phyloP scores from a whole-genome alignment of 2,888 invertebrate genomes.

The Drosophila paracracens region DNA sequence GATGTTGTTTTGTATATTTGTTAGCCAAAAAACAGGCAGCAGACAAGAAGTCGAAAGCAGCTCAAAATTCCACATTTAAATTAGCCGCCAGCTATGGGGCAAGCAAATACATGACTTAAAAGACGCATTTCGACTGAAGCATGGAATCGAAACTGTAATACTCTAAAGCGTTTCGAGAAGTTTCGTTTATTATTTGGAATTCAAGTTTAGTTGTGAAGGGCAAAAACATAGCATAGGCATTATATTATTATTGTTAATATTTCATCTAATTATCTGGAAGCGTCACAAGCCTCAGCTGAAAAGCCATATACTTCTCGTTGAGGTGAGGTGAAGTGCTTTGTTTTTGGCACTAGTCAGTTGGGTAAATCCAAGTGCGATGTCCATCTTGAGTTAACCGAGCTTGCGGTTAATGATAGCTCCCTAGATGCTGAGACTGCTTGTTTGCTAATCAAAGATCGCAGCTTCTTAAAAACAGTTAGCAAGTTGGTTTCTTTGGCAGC shows the following conservation, averaged over 20 bases:
- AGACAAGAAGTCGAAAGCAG: conserved; percentile 49
- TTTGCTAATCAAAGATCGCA: conserved; percentile 76
- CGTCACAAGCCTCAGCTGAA: background rate
- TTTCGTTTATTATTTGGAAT: background rate
- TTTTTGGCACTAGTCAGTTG: conserved; percentile 52
- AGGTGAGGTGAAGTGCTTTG: conserved; percentile 20
- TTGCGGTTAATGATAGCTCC: conserved; percentile 70
- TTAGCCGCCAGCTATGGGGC: conserved; percentile 78
- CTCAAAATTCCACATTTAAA: conserved; percentile 72
- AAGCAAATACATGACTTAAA: conserved; percentile 62
- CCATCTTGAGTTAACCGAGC: conserved; percentile 25
- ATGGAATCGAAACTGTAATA: conserved; percentile 36
- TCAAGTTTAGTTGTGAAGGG: background rate
- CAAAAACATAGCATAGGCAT: background rate
- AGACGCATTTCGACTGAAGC: conserved; percentile 3
- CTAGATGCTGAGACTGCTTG: conserved; percentile 61
- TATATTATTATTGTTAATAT: background rate
- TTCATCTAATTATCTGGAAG: background rate
- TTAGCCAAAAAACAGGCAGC: conserved; percentile 49
- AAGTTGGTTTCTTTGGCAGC: conserved; percentile 37
- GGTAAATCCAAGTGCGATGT: conserved; percentile 62
- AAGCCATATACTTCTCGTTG: background rate
- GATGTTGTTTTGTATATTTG: conserved; percentile 33
- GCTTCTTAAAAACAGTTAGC: conserved; percentile 73
- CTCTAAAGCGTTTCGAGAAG: conserved; percentile 29